Conservation (phyloP, 2,113 vertebrate species). For the Rhagologus leucostigma region DNA sequence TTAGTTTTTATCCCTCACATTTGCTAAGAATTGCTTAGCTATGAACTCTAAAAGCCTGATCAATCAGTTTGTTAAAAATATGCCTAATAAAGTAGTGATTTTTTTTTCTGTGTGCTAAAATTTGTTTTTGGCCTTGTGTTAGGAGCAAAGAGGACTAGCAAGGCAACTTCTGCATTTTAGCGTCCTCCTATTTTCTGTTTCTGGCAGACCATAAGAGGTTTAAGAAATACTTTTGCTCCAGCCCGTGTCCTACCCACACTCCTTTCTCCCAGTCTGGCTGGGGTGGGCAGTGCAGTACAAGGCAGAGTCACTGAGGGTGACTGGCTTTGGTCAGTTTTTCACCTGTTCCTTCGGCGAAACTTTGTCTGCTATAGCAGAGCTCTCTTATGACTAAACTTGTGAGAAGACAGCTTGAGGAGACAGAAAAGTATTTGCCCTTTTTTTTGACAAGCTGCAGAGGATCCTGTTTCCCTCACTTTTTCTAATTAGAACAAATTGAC, state of each 20-base stretch:
- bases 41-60: background rate
- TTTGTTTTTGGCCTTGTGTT: background rate
- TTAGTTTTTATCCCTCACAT: background rate
- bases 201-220: background rate
- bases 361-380: background rate
- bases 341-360: background rate
- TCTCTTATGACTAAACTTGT: background rate
- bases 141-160: background rate
- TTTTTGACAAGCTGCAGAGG: background rate
- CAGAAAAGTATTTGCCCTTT: background rate
- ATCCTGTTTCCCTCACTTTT: background rate
- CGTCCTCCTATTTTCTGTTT: background rate
- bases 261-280: background rate
- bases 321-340: rapidly evolving
- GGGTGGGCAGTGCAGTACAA: background rate
- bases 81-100: background rate
- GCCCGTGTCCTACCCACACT: rapidly evolving
- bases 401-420: background rate
- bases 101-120: background rate
- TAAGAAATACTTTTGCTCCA: background rate
- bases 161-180: background rate
- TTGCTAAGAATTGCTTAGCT: background rate
- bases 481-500: background rate
- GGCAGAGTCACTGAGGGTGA: background rate
- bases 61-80: background rate